Conservation (phyloP, 2,888 invertebrate genomes). For the Horisme vitalbata region DNA sequence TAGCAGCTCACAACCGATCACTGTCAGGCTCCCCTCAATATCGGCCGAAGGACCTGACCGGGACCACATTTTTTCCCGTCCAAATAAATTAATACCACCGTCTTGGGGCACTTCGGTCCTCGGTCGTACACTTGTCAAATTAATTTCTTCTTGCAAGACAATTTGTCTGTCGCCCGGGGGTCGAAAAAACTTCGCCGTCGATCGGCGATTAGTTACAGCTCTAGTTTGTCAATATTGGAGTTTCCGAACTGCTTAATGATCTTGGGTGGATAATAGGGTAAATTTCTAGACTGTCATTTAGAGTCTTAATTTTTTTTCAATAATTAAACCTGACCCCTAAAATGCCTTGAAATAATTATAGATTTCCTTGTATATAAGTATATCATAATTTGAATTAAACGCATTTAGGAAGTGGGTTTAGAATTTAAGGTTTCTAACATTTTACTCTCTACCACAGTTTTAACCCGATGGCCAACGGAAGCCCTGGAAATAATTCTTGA, state of each 20-base stretch:
- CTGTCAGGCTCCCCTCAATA: slow-evolving; percentile 38
- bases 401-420: too few relatives aligned
- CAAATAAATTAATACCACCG: slow-evolving; percentile 79
- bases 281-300: neutral
- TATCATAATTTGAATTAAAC: too few relatives aligned
- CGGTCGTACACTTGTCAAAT: slow-evolving; percentile 75
- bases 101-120: slow-evolving; percentile 57
- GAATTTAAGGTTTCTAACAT: too few relatives aligned
- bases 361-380: too few relatives aligned
- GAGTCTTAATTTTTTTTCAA: too few relatives aligned
- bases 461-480: slow-evolving; percentile 6
- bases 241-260: slow-evolving; percentile 17
- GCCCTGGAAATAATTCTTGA: slow-evolving; percentile 39
- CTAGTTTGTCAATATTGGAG: slow-evolving; percentile 31
- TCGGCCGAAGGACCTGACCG: slow-evolving; percentile 39
- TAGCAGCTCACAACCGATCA: slow-evolving; percentile 34
- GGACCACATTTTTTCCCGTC: slow-evolving; percentile 77
- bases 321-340: too few relatives aligned
- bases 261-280: slow-evolving; percentile 6
- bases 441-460: too few relatives aligned
- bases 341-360: too few relatives aligned
- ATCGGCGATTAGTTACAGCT: slow-evolving; percentile 67
- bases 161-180: slow-evolving; percentile 74
- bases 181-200: slow-evolving; percentile 73
- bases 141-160: slow-evolving; percentile 80